A percentile compares a stretch with the other conserved stretches of the same genome.
phyloP scores from a whole-genome alignment of 2,113 vertebrate genomes.

The Phalacrocorax aristotelis region DNA sequence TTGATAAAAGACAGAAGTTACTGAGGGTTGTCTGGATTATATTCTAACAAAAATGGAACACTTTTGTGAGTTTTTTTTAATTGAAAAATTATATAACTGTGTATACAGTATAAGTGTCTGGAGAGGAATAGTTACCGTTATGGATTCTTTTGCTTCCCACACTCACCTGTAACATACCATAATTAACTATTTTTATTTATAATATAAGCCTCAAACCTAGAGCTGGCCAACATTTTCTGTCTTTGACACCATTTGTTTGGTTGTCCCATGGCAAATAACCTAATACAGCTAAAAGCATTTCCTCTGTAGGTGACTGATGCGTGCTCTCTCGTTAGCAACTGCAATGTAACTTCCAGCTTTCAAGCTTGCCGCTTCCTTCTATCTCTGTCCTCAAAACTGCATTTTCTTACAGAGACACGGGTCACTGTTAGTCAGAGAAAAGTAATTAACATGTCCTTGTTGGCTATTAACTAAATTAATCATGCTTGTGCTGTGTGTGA shows the following conservation, averaged over 20 bases:
- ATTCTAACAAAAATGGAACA: neutral
- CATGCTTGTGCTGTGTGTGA: neutral
- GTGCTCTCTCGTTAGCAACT: neutral
- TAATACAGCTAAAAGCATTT: neutral
- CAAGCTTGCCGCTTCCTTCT: neutral
- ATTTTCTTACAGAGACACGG: neutral
- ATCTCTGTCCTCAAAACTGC: neutral
- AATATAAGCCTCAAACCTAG: neutral
- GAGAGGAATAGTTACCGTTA: neutral
- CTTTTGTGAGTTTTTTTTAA: neutral
- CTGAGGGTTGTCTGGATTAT: neutral
- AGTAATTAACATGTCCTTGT: constrained; percentile 37
- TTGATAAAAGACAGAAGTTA: neutral
- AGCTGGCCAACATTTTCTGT: neutral
- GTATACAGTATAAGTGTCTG: neutral
- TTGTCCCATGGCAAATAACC: neutral
- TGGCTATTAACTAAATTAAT: constrained; percentile 46
- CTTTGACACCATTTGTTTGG: neutral
- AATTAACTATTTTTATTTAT: neutral
- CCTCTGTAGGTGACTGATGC: neutral
- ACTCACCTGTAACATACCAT: neutral
- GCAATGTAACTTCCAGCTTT: neutral
- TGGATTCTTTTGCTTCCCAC: neutral
- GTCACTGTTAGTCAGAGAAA: constrained; percentile 2
- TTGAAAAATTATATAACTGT: neutral